These are phyloP conservation scores for Pelvicachromis taeniatus DNA, from an alignment of 2,113 vertebrate genomes.

Conservation along the genomic window DNA sequence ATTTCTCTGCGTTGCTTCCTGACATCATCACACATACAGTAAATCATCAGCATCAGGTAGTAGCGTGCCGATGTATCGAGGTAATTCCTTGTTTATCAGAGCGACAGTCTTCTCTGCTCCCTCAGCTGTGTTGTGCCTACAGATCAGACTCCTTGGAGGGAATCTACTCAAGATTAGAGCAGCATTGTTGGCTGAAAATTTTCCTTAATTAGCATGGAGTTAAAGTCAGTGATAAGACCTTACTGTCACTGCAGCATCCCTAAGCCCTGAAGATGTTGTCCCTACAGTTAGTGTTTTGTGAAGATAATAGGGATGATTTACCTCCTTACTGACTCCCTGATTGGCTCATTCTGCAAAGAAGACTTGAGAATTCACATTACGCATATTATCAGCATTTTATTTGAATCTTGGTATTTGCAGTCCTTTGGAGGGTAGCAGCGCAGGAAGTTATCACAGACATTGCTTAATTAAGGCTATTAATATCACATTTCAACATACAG, in stretches of 20 bases:
- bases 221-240: neutral
- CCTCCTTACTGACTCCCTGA: neutral
- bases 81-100: slow-evolving; percentile 6
- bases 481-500: neutral
- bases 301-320: neutral
- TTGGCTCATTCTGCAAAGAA: neutral
- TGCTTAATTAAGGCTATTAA: neutral
- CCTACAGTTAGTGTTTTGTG: neutral
- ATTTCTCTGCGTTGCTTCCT: neutral
- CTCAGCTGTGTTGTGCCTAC: neutral
- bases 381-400: neutral
- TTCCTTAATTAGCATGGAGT: slow-evolving; percentile 47
- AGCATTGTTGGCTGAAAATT: slow-evolving; percentile 41
- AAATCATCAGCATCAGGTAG: neutral
- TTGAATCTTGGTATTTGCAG: neutral
- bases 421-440: neutral
- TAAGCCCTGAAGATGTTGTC: neutral
- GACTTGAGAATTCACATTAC: neutral
- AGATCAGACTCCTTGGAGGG: slow-evolving; percentile 20
- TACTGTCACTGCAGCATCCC: neutral
- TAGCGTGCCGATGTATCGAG: neutral
- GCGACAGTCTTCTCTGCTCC: neutral
- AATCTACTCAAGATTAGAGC: slow-evolving; percentile 44
- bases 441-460: neutral
- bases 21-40: neutral